Evolutionary conservation across 2,113 vertebrate species (phyloP).

Genomic region (Vulpes ferrilata): DNA sequence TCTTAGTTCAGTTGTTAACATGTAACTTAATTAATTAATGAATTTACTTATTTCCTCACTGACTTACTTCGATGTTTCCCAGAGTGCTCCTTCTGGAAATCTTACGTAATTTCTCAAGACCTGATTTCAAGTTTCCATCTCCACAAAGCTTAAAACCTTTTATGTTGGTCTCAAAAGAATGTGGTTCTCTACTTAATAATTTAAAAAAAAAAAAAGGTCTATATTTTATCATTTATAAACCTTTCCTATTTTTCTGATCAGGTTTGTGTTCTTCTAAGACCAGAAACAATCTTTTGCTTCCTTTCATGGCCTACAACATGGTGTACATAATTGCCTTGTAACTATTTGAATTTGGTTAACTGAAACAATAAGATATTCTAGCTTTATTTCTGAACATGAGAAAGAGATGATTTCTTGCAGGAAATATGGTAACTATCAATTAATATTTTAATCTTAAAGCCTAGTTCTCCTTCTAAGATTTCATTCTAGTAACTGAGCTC

Average conservation of each 20-base stretch:
- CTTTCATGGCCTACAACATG: not conserved
- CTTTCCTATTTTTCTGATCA: not conserved
- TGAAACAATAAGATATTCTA: conserved; percentile 4
- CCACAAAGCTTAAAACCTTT: not conserved
- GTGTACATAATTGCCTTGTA: not conserved
- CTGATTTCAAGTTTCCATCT: not conserved
- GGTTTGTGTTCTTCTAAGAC: not conserved
- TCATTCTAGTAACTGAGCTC: not conserved
- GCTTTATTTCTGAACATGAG: conserved; percentile 29
- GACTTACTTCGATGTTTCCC: not conserved
- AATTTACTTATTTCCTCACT: not conserved
- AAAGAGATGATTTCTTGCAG: not conserved
- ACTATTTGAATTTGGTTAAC: conserved; percentile 28
- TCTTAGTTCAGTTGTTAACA: not conserved
- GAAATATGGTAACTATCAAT: conserved; percentile 34
- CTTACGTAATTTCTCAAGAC: conserved; percentile 18
- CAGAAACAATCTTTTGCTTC: not conserved
- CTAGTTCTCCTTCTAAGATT: conserved; percentile 22
- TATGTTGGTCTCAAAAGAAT: not conserved
- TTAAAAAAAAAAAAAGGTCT: not conserved
- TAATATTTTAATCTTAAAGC: conserved; percentile 22
- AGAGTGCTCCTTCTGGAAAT: not conserved
- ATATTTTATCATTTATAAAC: not conserved
- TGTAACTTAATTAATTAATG: not conserved
- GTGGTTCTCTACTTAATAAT: not conserved